phyloP scores from a whole-genome alignment of 1,140 invertebrate species.

The Campoletis sonorensis region DNA sequence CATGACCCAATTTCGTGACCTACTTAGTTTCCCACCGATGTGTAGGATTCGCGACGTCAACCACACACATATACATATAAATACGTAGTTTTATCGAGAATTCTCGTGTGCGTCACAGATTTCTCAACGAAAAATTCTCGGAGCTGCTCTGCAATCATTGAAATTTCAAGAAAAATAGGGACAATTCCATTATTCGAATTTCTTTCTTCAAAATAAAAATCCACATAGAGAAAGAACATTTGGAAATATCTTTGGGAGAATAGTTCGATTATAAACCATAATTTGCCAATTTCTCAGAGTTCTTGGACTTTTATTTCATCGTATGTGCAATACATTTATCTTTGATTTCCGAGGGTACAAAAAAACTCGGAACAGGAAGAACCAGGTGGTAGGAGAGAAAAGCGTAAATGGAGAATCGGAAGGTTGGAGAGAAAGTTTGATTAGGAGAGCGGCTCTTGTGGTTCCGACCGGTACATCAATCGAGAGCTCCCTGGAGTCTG shows the following conservation, averaged over 20 bases:
- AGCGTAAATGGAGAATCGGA: background rate
- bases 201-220: no score
- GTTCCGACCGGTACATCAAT: conserved; percentile 22
- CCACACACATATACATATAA: background rate
- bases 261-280: no score
- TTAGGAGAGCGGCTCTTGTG: conserved; percentile 35
- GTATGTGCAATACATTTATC: background rate
- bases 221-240: no score
- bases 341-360: background rate
- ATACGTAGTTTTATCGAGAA: no score
- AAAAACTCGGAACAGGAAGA: no score
- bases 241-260: no score
- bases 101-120: background rate
- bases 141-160: no score
- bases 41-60: background rate
- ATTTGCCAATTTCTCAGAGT: no score
- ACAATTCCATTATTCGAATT: no score
- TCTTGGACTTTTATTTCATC: no score
- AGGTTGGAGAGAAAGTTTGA: conserved; percentile 39
- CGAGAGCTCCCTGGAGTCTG: conserved; percentile 35
- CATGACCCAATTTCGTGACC: conserved; percentile 25
- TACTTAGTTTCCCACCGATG: conserved; percentile 1
- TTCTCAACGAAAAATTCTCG: background rate
- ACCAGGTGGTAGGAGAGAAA: background rate
- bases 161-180: no score